Conservation (phyloP, 2,113 vertebrate species). For the Crotophaga sulcirostris region DNA sequence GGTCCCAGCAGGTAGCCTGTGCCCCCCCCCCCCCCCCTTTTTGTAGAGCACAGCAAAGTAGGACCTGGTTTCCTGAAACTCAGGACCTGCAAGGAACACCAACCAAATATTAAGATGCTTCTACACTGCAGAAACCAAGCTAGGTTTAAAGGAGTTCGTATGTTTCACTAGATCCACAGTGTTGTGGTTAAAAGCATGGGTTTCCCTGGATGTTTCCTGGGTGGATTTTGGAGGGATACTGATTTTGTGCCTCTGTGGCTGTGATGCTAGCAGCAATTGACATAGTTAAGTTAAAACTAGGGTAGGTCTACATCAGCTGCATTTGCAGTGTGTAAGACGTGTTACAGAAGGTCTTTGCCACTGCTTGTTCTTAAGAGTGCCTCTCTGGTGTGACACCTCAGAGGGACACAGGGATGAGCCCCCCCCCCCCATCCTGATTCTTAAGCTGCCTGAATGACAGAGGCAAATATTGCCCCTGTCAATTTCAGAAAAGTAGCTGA, state of each 20-base stretch:
- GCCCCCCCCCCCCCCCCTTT: no score
- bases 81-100: background rate
- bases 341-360: background rate
- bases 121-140: background rate
- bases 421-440: background rate
- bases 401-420: background rate
- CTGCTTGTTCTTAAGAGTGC: background rate
- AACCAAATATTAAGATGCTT: background rate
- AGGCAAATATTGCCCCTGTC: background rate
- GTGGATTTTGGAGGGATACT: background rate
- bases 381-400: background rate
- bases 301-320: background rate
- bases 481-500: background rate
- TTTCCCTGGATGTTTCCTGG: background rate
- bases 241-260: background rate
- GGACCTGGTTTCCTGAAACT: background rate
- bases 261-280: background rate
- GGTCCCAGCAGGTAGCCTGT: background rate
- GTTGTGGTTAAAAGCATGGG: background rate
- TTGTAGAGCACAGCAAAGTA: background rate
- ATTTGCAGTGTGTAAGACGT: background rate
- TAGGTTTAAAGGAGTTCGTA: background rate
- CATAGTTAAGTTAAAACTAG: background rate
- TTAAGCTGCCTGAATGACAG: background rate
- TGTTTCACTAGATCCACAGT: background rate